Conservation (phyloP, 2,797 vertebrate species). For the Carduelis carduelis region DNA sequence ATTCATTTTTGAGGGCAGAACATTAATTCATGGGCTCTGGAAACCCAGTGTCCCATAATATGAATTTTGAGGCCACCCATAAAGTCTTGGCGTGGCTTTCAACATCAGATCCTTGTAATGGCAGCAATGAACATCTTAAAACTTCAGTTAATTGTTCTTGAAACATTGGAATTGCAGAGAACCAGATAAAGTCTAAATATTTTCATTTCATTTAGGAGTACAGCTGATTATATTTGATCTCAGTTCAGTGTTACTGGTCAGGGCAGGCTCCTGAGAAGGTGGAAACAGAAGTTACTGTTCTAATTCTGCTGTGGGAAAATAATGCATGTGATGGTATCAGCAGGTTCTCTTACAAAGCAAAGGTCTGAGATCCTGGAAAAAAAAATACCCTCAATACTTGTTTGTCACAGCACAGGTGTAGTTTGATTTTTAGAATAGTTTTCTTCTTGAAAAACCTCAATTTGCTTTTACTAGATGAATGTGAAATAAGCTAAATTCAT, state of each 20-base stretch:
- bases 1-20: neutral
- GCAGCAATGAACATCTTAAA: neutral
- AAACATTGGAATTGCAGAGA: neutral
- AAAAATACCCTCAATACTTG: neutral
- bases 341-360: neutral
- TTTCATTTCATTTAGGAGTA: neutral
- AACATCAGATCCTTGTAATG: neutral
- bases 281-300: neutral
- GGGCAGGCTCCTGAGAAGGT: neutral
- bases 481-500: neutral
- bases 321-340: neutral
- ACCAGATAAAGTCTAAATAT: neutral
- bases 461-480: neutral
- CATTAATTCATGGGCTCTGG: neutral
- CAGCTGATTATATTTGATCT: neutral
- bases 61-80: neutral
- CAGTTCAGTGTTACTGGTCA: neutral
- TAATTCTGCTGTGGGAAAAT: neutral
- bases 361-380: neutral
- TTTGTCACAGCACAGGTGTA: neutral
- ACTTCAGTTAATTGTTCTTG: neutral
- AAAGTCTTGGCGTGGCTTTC: neutral
- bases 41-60: neutral
- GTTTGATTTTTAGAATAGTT: neutral
- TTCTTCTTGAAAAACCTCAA: neutral